Conservation (phyloP, 2,888 invertebrate genomes). For the Tiphia femorata region DNA sequence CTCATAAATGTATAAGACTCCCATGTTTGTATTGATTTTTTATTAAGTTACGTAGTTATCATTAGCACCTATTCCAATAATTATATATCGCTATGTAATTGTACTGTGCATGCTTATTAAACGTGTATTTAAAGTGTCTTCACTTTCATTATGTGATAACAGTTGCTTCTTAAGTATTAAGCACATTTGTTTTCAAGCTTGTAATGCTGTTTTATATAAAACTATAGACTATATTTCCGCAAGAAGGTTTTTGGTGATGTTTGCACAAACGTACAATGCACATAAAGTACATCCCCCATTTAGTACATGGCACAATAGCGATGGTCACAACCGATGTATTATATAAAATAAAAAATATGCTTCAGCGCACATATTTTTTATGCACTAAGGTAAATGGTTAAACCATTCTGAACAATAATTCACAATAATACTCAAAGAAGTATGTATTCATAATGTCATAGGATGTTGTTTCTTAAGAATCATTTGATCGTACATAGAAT, state of each 20-base stretch:
- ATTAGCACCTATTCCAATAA: slow-evolving; percentile 21
- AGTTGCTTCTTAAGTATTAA: slow-evolving; percentile 31
- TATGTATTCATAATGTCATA: background rate
- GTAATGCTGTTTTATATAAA: slow-evolving; percentile 18
- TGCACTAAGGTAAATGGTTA: slow-evolving; percentile 18
- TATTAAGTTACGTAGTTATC: slow-evolving; percentile 21
- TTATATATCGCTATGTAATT: slow-evolving; percentile 19
- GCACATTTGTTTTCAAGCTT: slow-evolving; percentile 28
- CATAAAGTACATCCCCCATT: background rate
- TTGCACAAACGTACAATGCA: slow-evolving; percentile 20
- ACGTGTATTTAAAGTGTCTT: slow-evolving; percentile 18
- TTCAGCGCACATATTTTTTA: no score
- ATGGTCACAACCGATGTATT: no score
- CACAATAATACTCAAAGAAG: background rate
- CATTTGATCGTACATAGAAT: slow-evolving; percentile 8
- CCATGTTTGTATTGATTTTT: slow-evolving; percentile 19
- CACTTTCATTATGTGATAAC: slow-evolving; percentile 13
- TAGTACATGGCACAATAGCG: no score
- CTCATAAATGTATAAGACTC: slow-evolving; percentile 29
- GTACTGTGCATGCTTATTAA: slow-evolving; percentile 35
- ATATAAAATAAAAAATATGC: no score
- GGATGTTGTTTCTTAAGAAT: background rate
- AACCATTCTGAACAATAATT: slow-evolving; percentile 4
- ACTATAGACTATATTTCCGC: slow-evolving; percentile 27
- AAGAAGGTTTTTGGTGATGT: slow-evolving; percentile 37